These are phyloP conservation scores for Bombus confusus DNA, from an alignment of 1,140 invertebrate genomes.

Conservation along the genomic window DNA sequence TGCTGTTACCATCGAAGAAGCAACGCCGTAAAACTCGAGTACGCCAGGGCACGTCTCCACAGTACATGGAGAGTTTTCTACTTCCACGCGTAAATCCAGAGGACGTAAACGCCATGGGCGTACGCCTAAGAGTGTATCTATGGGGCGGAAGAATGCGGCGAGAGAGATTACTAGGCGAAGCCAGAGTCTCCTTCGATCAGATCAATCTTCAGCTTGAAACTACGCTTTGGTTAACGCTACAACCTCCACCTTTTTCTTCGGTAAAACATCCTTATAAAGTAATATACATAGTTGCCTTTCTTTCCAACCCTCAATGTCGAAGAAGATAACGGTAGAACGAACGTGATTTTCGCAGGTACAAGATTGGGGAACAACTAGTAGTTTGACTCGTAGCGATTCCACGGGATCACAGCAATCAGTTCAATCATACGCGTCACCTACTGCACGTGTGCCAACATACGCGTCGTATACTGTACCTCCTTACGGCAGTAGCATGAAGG, in stretches of 20 bases:
- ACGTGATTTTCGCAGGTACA: slow-evolving; percentile 64
- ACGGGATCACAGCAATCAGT: slow-evolving; percentile 96
- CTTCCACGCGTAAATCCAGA: slow-evolving; percentile 96
- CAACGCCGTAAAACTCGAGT: slow-evolving; percentile 97
- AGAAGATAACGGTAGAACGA: neutral
- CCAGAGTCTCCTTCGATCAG: slow-evolving; percentile 92
- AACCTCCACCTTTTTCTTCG: slow-evolving; percentile 91
- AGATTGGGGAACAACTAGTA: slow-evolving; percentile 82
- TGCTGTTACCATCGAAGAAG: slow-evolving; percentile 94
- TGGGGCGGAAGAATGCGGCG: slow-evolving; percentile 91
- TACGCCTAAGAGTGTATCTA: slow-evolving; percentile 93
- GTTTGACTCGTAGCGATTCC: slow-evolving; percentile 94
- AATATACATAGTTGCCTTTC: neutral
- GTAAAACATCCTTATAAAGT: slow-evolving; percentile 82
- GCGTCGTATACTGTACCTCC: slow-evolving; percentile 77
- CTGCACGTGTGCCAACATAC: slow-evolving; percentile 62
- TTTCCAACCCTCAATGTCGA: no score
- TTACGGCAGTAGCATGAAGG: slow-evolving; percentile 90
- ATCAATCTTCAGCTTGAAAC: slow-evolving; percentile 94
- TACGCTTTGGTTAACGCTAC: slow-evolving; percentile 93
- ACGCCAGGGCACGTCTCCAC: slow-evolving; percentile 92
- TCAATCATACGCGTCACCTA: slow-evolving; percentile 79
- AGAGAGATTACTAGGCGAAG: slow-evolving; percentile 95
- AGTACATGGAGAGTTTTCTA: slow-evolving; percentile 96
- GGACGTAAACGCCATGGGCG: slow-evolving; percentile 95